Evolutionary conservation across 2,888 invertebrate genomes (phyloP).

Genomic region (Xestia ashworthii): DNA sequence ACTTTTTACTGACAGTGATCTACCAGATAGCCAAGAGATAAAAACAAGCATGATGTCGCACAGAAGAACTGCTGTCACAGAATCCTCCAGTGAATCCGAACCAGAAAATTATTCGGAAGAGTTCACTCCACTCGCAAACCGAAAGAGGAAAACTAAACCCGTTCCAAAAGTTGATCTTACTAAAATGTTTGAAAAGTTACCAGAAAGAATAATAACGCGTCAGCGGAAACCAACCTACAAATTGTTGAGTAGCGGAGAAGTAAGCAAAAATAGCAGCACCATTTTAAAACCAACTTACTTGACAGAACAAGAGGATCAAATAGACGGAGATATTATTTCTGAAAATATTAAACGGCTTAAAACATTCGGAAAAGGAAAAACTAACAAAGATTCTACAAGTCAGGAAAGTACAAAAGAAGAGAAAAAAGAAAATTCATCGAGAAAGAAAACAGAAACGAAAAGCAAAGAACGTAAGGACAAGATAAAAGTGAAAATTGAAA

Average conservation of each 20-base stretch:
- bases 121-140: conserved; percentile 76
- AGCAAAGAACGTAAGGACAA: conserved; percentile 58
- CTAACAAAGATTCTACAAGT: conserved; percentile 60
- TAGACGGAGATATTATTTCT: conserved; percentile 79
- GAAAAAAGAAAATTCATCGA: conserved; percentile 32
- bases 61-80: conserved; percentile 66
- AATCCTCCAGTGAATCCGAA: conserved; percentile 83
- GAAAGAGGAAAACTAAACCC: conserved; percentile 71
- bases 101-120: conserved; percentile 76
- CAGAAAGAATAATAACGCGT: conserved; percentile 80
- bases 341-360: conserved; percentile 81
- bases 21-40: conserved; percentile 86
- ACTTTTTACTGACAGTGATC: conserved; percentile 78
- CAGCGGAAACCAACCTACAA: conserved; percentile 82
- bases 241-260: conserved; percentile 61
- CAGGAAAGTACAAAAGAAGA: conserved; percentile 42
- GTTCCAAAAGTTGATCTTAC: conserved; percentile 78
- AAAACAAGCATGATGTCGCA: conserved; percentile 74
- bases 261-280: conserved; percentile 63
- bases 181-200: conserved; percentile 78
- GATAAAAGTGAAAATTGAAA: conserved; percentile 62
- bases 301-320: conserved; percentile 76
- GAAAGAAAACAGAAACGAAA: conserved; percentile 43
- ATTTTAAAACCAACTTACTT: conserved; percentile 77
- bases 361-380: conserved; percentile 73